phyloP scores from a whole-genome alignment of 30 jellyfish, hydroid and myxozoan species.

The Morbakka virulenta region DNA sequence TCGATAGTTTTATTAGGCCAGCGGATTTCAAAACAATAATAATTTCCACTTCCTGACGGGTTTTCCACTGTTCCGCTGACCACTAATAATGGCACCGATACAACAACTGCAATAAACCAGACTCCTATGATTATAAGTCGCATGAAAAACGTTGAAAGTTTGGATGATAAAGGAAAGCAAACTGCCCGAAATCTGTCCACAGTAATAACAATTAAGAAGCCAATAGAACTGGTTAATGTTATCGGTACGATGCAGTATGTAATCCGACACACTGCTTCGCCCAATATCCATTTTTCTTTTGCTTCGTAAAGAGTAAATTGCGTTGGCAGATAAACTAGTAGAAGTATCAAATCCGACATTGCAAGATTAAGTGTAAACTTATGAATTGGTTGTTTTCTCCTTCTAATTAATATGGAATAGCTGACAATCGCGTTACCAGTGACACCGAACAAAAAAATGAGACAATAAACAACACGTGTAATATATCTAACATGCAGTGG shows the following conservation, averaged over 20 bases:
- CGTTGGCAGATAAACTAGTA: conserved; percentile 48
- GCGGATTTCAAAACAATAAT: conserved; percentile 22
- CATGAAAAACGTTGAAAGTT: conserved; percentile 26
- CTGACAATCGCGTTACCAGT: background rate
- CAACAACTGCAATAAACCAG: conserved; percentile 45
- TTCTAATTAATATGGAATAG: background rate
- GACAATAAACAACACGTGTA: background rate
- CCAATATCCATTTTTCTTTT: conserved; percentile 58
- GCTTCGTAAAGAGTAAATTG: conserved; percentile 36
- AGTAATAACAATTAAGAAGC: conserved; percentile 55
- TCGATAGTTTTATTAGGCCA: conserved; percentile 6
- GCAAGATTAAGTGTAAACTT: conserved; percentile 64
- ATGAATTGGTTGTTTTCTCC: conserved; percentile 28
- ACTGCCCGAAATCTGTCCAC: conserved; percentile 65
- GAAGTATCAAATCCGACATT: conserved; percentile 47
- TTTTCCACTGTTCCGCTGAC: conserved; percentile 18
- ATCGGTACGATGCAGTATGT: conserved; percentile 44
- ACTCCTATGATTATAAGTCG: conserved; percentile 38
- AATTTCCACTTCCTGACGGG: conserved; percentile 39
- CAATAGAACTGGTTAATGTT: conserved; percentile 53
- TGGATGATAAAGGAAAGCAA: conserved; percentile 58
- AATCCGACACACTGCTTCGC: conserved; percentile 54
- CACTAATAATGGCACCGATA: conserved; percentile 45
- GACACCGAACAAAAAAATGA: background rate
- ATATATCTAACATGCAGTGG: background rate